Evolutionary conservation across 2,888 invertebrate genomes (phyloP), one percentile per base, ranked within the genome.

Genomic region (Sarcophaga carnaria): DNA sequence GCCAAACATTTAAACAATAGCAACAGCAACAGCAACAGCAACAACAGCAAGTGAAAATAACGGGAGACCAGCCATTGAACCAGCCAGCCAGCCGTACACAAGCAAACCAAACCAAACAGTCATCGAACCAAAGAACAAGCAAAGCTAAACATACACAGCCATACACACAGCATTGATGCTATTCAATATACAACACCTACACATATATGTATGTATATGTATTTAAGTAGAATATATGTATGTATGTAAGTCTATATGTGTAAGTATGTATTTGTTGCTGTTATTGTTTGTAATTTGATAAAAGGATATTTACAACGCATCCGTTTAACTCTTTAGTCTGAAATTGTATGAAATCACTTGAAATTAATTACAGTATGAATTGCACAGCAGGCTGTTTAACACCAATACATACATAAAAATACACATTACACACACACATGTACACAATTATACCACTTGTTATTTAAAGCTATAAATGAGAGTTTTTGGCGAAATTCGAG

Each of bases 201-300:
- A 49, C 67, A 70, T 8, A 8, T 8, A 2, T 20, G 20, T 20
- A 20, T 37, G 27, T 6, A 37, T 37, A 37, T 37, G 37, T 37
- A 37, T 37, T 37, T 37, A 37, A 8, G 6, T 37, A 37, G 37
- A 37, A 37, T 37, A 37, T 37, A 37, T 10, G 3, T 37, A 8
- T 37, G 37, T 37, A 37, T 37, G 37, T 37, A 8, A 8, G 37
- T 8, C 6, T 37, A 1, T 37, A 10, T 37, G 2, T 37, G 37
- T 37, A 1, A 1, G 37, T 10, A 37, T 37, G 54, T 54, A 54
- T 12, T 17, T 14, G 54, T 54, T 12, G 14, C 4, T 83, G 88
- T 86, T 88, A 88, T 88, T 88, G 88, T 88, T 87, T 87, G 86
- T 83, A 88, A 88, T 88, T 88, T 88, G 88, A 88, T 88, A 86